Evolutionary conservation across 1,140 invertebrate species (phyloP), one percentile per base, ranked within the genome.

Genomic region (Ostrea edulis): DNA sequence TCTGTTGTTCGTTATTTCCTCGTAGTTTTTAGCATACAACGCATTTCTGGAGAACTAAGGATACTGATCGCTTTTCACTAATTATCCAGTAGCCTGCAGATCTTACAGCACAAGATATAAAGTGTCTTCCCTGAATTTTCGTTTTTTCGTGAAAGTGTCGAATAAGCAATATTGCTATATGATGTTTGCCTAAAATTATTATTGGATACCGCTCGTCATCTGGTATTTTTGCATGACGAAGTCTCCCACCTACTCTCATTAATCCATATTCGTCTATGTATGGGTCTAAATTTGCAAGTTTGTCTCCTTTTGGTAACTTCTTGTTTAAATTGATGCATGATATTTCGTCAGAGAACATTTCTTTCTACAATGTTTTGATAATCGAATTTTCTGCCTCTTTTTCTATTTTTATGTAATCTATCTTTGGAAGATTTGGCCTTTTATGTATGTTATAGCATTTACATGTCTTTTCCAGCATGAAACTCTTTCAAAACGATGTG

Each of bases 171-270:
- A 25, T 9, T 25, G 68, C 68, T 25, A 71, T n/a, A 35, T 71
- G 68, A n/a, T 35, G n/a, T 71, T 35, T 71, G 11, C 29, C 29
- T 35, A n/a, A n/a, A 25, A 71, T 35, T 71, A 71, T 22, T 17
- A 71, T 71, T 71, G 68, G 68, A 35, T 71, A 9, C 29, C 29
- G n/a, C n/a, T 71, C 68, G 12, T 25, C 68, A 77, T 11, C 22
- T 77, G 68, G 35, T 77, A 77, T 77, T 77, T 77, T 25, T 25
- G 68, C 22, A 25, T 44, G 68, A 25, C 68, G 22, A 71, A 89
- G 62, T n/a, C 86, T 12, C 35, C 88, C 88, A 12, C 86, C 88
- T 12, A 89, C 71, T 8, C 88, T 53, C 22, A 87, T 52, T 8
- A 89, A 51, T 17, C 84, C 71, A 25, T 87, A 17, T 17, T 5